Base-by-base conservation (phyloP, 2,888 invertebrate genomes). In the Tachina fera region DNA sequence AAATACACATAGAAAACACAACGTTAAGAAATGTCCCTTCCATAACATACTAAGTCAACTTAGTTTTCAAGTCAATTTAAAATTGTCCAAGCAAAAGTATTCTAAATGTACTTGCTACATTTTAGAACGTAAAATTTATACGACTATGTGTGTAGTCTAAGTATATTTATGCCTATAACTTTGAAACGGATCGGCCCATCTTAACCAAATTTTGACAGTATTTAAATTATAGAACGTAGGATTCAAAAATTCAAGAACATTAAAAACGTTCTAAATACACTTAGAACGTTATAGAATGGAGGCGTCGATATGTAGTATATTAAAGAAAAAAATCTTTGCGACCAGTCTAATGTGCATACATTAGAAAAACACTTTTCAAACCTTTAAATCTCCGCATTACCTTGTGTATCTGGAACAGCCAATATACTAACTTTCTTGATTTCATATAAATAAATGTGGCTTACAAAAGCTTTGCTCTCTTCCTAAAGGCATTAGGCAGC, bases 21-120 rank as follows among this genome's bases (percentile, higher is more conserved):
- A 22, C 22, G 49, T 39, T 45, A 75, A 60, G 58, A 68, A 75
- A 75, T 47, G 49, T 68, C 67, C 53, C 45, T 58, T 75, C 60
- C 67, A 74, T 58, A 75, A 41, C 53, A 80, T 74, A 41, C 65
- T 74, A 80, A 65, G 80, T 80, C 39, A 41, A 79, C 60, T 80
- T 80, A 71, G 65, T 67, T 67, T 68, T 68, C 51, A 68, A 68
- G 68, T 68, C 51, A 51, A 68, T 53, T 68, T 53, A 41, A 68
- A 68, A 68, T 67, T 51, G 67, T 67, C 67, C 51, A 51, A 67
- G 67, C 67, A 51, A 67, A 51, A 67, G 67, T 51, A 67, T 67
- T 67, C 67, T 67, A 51, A 67, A 39, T 67, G 67, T 67, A 67
- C 67, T 67, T 51, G 39, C 49, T 67, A 51, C 51, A 63, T 67